Percentiles rank a stretch among this genome's conserved stretches.
phyloP scores from a whole-genome alignment of 2,888 invertebrate genomes.

The Pediacus dermestoides region DNA sequence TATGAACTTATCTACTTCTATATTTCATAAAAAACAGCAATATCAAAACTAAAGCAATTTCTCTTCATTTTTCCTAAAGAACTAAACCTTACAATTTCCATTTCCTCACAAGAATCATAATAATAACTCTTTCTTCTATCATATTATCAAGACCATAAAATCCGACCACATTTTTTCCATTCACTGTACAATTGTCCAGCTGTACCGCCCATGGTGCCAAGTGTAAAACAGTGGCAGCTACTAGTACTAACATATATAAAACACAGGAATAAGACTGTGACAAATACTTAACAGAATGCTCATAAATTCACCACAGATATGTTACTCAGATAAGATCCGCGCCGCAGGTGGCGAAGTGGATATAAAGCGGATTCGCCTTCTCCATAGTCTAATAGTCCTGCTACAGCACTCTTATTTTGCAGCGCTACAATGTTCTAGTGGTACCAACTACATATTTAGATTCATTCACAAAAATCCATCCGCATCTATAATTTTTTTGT shows the following conservation, averaged over 20 bases:
- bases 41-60: too few relatives aligned
- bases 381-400: too few relatives aligned
- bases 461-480: too few relatives aligned
- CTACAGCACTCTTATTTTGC: too few relatives aligned
- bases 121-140: neutral
- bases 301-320: conserved; percentile 47
- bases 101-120: neutral
- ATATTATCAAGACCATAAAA: neutral
- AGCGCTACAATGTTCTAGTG: too few relatives aligned
- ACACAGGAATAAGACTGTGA: conserved; percentile 49
- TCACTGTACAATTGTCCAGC: conserved; percentile 29
- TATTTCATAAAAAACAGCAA: too few relatives aligned
- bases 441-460: too few relatives aligned
- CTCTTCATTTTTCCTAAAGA: neutral
- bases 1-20: too few relatives aligned
- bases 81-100: neutral
- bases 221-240: conserved; percentile 51
- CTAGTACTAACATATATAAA: conserved; percentile 47
- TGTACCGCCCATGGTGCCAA: conserved; percentile 40
- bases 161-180: too few relatives aligned
- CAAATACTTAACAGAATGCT: conserved; percentile 48
- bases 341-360: conserved; percentile 35
- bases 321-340: conserved; percentile 42
- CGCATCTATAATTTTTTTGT: too few relatives aligned
- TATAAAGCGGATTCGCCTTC: conserved; percentile 24